Evolutionary conservation across 2,888 invertebrate genomes (phyloP).

Genomic region (Nomada hirtipes): DNA sequence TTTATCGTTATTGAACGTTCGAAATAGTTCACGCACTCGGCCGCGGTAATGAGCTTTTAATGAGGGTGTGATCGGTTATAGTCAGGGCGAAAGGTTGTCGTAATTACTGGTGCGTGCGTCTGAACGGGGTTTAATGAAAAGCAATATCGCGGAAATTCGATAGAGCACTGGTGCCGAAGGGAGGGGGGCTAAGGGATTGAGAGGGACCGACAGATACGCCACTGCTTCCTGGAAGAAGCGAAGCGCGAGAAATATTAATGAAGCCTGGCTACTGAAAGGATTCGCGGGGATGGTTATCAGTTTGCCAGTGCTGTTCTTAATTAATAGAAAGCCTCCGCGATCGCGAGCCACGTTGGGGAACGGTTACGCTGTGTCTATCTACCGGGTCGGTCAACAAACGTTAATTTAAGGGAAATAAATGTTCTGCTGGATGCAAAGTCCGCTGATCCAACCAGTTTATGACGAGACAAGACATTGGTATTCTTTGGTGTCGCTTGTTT

Average conservation of each 20-base stretch:
- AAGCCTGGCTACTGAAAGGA: constrained; percentile 53
- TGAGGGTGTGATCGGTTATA: constrained; percentile 63
- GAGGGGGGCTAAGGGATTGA: background rate
- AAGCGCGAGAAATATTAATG: constrained; percentile 69
- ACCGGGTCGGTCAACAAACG: background rate
- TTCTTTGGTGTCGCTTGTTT: too few relatives aligned
- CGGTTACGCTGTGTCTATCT: constrained; percentile 16
- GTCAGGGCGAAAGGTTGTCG: constrained; percentile 55
- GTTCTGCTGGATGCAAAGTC: background rate
- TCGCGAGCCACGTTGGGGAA: constrained; percentile 10
- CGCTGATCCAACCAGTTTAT: too few relatives aligned
- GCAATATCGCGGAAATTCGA: constrained; percentile 68
- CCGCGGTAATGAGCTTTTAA: constrained; percentile 68
- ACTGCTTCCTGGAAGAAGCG: constrained; percentile 46
- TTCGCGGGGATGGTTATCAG: constrained; percentile 36
- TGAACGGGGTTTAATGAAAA: constrained; percentile 68
- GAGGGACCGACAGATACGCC: constrained; percentile 23
- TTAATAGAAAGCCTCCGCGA: constrained; percentile 50
- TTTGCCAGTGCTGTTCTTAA: constrained; percentile 53
- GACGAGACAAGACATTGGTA: too few relatives aligned
- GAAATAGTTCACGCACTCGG: constrained; percentile 67
- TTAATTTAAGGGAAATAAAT: background rate
- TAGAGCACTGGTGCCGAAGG: constrained; percentile 22
- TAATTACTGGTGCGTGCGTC: constrained; percentile 64
- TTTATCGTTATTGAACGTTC: constrained; percentile 65